Base-by-base conservation (phyloP, 2,888 invertebrate species). In the Ophion slaviceki region DNA sequence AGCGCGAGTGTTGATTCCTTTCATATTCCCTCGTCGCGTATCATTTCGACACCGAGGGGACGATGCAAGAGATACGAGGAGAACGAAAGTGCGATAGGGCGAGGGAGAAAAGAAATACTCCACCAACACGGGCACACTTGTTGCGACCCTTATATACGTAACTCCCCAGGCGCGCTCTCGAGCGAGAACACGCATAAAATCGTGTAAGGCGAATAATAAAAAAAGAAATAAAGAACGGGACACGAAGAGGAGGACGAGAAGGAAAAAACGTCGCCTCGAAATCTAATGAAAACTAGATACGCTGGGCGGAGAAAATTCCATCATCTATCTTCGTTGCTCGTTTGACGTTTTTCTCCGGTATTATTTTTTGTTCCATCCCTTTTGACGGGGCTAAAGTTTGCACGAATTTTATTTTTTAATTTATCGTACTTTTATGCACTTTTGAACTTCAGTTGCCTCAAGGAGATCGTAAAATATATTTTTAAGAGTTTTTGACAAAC, bases 121-220 rank as follows among this genome's bases (percentile, higher is more conserved):
- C 72, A 68, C 80, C 45, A 78, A 53, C 67, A 81, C 28, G 77
- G 59, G 72, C 80, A 45, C 77, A 78, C 77, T 78, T 78, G 77
- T 78, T 78, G 77, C 77, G 68, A 78, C 24, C 45, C 77, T 45
- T 10, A 36, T 40, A 20, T 36, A 20, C 32, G 40, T 67, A 68
- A 59, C 28, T 32, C 53, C 66, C 62, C 28, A 3, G 28, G 17
- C 28, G 14, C 24, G 17, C 47, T 28, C 75, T 47, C 40, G 64
- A 28, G 40, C 24, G 53, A 53, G 17, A 53, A 53, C 53, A 53
- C 53, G 53, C 53, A 53, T 53, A 53, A 53, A 53, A 53, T 14
- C 17, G 53, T 53, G 53, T 53, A 14, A 14, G 53, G 53, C 4
- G 14, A 53, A 53, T 53, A 14, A 53, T 53, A 53, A 53, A 53